Percentiles rank a stretch among this genome's conserved stretches.
phyloP scores from a whole-genome alignment of 92 coral and sea anemone species.

The Paragorgia papillata region DNA sequence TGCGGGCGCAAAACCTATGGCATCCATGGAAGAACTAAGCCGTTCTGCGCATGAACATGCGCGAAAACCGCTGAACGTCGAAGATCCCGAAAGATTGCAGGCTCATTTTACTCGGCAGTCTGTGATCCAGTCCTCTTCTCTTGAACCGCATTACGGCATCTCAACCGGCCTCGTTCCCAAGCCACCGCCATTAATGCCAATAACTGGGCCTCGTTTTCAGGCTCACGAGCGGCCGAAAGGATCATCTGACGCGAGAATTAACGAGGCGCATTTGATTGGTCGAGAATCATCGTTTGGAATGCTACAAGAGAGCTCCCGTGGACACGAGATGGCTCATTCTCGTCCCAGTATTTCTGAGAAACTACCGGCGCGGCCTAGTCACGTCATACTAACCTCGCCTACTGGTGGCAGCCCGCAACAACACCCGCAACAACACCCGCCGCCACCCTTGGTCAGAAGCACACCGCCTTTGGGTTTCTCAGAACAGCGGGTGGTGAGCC shows the following conservation, averaged over 20 bases:
- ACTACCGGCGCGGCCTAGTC: background rate
- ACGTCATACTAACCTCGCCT: background rate
- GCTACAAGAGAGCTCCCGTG: background rate
- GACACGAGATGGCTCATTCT: background rate
- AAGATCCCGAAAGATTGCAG: conserved; percentile 13
- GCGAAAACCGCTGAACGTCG: background rate
- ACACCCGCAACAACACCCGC: conserved; percentile 41
- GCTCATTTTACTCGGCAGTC: conserved; percentile 39
- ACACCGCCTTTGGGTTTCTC: background rate
- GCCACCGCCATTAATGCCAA: conserved; percentile 96
- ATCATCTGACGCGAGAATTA: background rate
- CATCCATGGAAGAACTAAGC: background rate
- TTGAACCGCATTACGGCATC: conserved; percentile 81
- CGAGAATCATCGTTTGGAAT: conserved; percentile 6
- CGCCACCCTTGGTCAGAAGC: conserved; percentile 36
- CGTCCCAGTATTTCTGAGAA: background rate
- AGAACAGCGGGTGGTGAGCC: background rate
- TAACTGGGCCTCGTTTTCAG: conserved; percentile 69
- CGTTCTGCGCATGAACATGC: background rate
- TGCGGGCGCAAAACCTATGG: conserved; percentile 28
- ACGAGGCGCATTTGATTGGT: too few species aligned
- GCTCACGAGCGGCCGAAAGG: background rate
- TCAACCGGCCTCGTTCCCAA: conserved; percentile 88
- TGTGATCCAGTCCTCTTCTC: conserved; percentile 23
- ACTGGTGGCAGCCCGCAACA: conserved; percentile 7